Conservation (phyloP, 2,113 vertebrate genomes). For the Potamarius usumacintae region DNA sequence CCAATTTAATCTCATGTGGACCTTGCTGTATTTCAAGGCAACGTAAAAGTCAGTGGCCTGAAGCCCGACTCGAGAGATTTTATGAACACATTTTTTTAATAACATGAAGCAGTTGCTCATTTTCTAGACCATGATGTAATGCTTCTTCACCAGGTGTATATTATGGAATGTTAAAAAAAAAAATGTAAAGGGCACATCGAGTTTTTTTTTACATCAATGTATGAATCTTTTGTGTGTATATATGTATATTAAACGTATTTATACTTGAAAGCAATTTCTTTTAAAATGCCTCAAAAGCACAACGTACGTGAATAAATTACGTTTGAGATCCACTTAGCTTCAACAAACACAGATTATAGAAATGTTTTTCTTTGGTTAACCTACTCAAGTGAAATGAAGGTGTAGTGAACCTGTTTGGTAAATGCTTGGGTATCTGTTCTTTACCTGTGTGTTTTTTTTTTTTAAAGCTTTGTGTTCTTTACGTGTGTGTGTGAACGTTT, state of each 20-base stretch:
- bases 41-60: not conserved
- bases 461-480: not conserved
- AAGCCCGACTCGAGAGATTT: not conserved
- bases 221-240: not conserved
- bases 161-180: not conserved
- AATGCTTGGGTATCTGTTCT: not conserved
- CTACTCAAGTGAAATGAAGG: not conserved
- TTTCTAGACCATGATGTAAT: not conserved
- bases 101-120: not conserved
- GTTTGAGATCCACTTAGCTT: not conserved
- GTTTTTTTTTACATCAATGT: slow-evolving; percentile 11
- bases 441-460: not conserved
- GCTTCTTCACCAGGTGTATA: slow-evolving; percentile 6
- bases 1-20: not conserved
- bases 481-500: not conserved
- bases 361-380: not conserved
- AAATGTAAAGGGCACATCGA: not conserved
- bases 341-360: not conserved
- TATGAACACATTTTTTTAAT: not conserved
- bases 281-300: not conserved
- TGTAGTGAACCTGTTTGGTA: not conserved
- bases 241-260: not conserved
- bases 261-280: slow-evolving; percentile 4
- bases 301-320: not conserved
- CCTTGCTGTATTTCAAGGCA: not conserved